Percentiles rank a stretch among this genome's conserved stretches.
These are phyloP conservation scores for Nasonovia ribisnigri DNA, from an alignment of 2,888 invertebrate genomes.

Conservation along the genomic window DNA sequence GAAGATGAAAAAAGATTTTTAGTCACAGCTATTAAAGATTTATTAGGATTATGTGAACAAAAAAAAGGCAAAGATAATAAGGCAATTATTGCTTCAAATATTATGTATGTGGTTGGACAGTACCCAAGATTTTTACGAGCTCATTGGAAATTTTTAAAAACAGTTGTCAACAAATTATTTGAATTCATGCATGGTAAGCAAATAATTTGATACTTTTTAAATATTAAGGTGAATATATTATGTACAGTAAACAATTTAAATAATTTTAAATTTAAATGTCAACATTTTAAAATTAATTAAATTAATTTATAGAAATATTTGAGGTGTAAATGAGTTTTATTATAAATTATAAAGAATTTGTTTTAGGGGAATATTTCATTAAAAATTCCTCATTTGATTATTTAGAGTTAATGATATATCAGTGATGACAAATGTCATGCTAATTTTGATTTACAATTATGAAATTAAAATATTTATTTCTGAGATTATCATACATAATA, in stretches of 20 bases:
- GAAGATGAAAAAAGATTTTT: slow-evolving; percentile 99
- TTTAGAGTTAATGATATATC: neutral
- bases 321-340: neutral
- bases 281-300: too few species aligned
- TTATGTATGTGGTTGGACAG: slow-evolving; percentile 99
- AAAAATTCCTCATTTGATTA: neutral
- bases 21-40: slow-evolving; percentile 98
- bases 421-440: slow-evolving; percentile 54
- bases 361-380: neutral
- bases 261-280: neutral
- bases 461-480: neutral
- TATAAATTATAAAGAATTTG: neutral
- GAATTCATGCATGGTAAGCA: slow-evolving; percentile 95
- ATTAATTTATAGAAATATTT: neutral
- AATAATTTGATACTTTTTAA: slow-evolving; percentile 51
- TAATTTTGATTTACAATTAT: slow-evolving; percentile 45
- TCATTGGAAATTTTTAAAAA: slow-evolving; percentile 99
- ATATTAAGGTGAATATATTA: neutral
- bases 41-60: slow-evolving; percentile 96
- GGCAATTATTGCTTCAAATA: slow-evolving; percentile 99
- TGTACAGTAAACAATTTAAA: neutral
- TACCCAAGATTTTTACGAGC: slow-evolving; percentile 97
- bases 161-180: slow-evolving; percentile 99
- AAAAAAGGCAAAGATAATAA: slow-evolving; percentile 99
- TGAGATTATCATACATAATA: slow-evolving; percentile 13